These are phyloP conservation scores for Mya arenaria DNA, from an alignment of 1,140 invertebrate genomes.

Conservation along the genomic window DNA sequence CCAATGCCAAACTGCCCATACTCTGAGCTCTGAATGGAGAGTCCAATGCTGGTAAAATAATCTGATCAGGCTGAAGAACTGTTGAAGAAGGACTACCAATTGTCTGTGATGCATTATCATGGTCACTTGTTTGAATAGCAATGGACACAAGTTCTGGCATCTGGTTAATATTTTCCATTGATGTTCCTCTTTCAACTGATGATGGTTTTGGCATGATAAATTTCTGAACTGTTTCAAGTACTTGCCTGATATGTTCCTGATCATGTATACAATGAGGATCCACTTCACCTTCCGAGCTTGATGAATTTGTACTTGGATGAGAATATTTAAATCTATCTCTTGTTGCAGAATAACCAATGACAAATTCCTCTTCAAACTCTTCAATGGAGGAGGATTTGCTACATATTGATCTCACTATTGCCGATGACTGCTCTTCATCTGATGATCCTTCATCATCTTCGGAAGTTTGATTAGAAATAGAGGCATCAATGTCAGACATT, in stretches of 20 bases:
- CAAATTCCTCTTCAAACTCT: slow-evolving; percentile 37
- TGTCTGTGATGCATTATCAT: slow-evolving; percentile 6
- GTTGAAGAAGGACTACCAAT: background rate
- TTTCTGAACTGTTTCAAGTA: slow-evolving; percentile 35
- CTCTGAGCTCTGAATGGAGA: slow-evolving; percentile 61
- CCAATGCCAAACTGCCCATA: slow-evolving; percentile 47
- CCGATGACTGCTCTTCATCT: slow-evolving; percentile 25
- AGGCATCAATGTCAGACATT: slow-evolving; percentile 53
- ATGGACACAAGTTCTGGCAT: slow-evolving; percentile 20
- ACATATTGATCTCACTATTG: slow-evolving; percentile 42
- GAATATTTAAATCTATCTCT: background rate
- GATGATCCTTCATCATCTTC: background rate
- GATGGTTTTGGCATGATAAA: slow-evolving; percentile 36
- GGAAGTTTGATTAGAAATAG: slow-evolving; percentile 43
- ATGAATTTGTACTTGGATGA: background rate
- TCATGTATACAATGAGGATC: background rate
- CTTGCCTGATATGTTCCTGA: slow-evolving; percentile 27
- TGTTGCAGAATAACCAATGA: slow-evolving; percentile 21
- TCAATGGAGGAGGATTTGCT: slow-evolving; percentile 31
- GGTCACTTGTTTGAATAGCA: slow-evolving; percentile 24
- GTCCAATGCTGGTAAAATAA: slow-evolving; percentile 53
- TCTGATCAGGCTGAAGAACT: slow-evolving; percentile 15
- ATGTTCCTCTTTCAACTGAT: slow-evolving; percentile 35
- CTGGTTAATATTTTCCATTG: background rate
- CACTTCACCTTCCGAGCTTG: slow-evolving; percentile 35